Base-by-base conservation (phyloP, 2,113 vertebrate species). In the Xenopus laevis region DNA sequence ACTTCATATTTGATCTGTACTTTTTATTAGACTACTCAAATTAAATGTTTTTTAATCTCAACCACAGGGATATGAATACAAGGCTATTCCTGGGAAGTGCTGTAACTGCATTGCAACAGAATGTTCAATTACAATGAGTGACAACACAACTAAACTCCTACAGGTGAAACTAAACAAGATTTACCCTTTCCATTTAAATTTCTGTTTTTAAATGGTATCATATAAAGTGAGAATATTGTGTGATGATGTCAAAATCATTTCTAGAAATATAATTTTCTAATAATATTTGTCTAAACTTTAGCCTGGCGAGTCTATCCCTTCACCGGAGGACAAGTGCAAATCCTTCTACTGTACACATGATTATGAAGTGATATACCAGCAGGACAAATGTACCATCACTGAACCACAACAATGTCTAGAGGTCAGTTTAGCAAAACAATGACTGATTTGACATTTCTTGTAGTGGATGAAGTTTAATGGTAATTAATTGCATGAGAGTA, bases 41-140 rank as follows among this genome's bases (percentile, higher is more conserved):
- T 9, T 7, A 7, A 40, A 40, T 40, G 6, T 40, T 6, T 1
- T 16, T 40, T 23, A 4, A 20, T 62, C 1, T 53, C 21, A 70
- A 4, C 13, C 0, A 3, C 80, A 92, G 91, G 91, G 90, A 63
- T 87, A 65, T 2, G 18, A 73, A 61, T 90, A 90, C 4, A 83
- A 67, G 33, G 18, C 7, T 8, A 46, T 1, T 50, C 4, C 63
- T 0, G 85, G 81, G 1, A 62, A 81, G 57, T 92, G 91, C 78
- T 92, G 90, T 0, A 88, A 0, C 0, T 92, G 91, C 10, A 50
- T 78, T 5, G 64, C 46, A 55, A 64, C 0, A 0, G 81, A 79
- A 27, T 92, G 91, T 0, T 9, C 84, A 2, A 0, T 79, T 13
- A 80, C 78, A 2, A 0, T 62, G 60, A 71, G 55, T 0, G 30